These are phyloP conservation scores for Drosophila formosana DNA, from an alignment of 2,888 invertebrate species.

Conservation along the genomic window DNA sequence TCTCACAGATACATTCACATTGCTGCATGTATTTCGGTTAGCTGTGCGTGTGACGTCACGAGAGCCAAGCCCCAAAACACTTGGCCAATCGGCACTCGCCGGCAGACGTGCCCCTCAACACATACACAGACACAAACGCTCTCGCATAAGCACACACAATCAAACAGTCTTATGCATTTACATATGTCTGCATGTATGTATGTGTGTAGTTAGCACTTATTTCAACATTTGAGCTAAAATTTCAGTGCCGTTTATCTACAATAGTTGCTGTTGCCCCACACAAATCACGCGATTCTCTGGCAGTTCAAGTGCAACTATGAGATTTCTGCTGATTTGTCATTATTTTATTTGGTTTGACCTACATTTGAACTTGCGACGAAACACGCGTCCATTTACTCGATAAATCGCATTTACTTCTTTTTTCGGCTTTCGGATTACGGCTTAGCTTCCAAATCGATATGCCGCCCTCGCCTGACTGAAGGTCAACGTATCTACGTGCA, in stretches of 20 bases:
- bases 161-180: background rate
- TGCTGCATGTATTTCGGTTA: constrained; percentile 26
- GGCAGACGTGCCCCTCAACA: constrained; percentile 59
- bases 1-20: constrained; percentile 48
- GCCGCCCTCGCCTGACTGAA: constrained; percentile 28
- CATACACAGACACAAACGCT: constrained; percentile 8
- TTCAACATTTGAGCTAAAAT: constrained; percentile 45
- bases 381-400: constrained; percentile 41
- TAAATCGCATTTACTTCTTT: constrained; percentile 21
- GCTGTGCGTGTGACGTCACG: constrained; percentile 73
- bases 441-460: constrained; percentile 60
- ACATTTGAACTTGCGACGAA: constrained; percentile 72
- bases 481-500: constrained; percentile 48
- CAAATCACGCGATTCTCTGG: constrained; percentile 69
- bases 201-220: constrained; percentile 19
- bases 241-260: constrained; percentile 32
- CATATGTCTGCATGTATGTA: constrained; percentile 1
- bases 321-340: constrained; percentile 63
- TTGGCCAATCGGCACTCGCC: constrained; percentile 68
- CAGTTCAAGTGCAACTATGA: constrained; percentile 63
- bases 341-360: constrained; percentile 60
- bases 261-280: constrained; percentile 52
- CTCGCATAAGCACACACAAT: background rate
- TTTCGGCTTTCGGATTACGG: background rate
- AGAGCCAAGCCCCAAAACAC: constrained; percentile 79